Evolutionary conservation across 2,113 vertebrate genomes (phyloP).

Genomic region (Chinchilla lanigera): DNA sequence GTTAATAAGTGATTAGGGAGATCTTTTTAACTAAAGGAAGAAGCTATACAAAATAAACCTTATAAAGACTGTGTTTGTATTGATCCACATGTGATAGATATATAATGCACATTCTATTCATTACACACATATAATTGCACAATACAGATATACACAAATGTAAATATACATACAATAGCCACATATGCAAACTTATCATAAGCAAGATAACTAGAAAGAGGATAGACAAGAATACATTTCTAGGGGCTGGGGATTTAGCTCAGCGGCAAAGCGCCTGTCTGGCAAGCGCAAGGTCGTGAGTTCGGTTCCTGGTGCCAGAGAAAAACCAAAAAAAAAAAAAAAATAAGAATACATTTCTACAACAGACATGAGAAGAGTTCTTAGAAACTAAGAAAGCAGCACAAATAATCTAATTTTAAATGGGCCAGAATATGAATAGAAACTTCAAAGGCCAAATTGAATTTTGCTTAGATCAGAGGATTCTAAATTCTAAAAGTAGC

Average conservation of each 20-base stretch:
- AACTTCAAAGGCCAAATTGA: background rate
- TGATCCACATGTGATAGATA: too few relatives aligned
- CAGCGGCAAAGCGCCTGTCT: too few relatives aligned
- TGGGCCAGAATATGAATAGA: background rate
- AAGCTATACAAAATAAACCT: background rate
- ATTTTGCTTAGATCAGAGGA: background rate
- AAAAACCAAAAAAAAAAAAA: too few relatives aligned
- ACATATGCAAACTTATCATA: background rate
- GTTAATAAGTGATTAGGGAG: background rate
- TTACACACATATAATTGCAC: background rate
- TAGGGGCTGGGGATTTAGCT: too few relatives aligned
- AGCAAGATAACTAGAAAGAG: background rate
- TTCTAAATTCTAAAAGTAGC: background rate
- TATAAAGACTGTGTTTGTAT: background rate
- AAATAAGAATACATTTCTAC: background rate
- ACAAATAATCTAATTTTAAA: background rate
- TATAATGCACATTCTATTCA: background rate
- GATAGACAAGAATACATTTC: too few relatives aligned
- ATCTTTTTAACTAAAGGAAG: background rate
- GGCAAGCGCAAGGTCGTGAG: too few relatives aligned
- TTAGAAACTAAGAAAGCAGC: background rate
- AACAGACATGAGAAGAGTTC: background rate
- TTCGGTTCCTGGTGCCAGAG: too few relatives aligned
- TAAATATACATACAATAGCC: background rate
- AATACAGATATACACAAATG: background rate